These are phyloP conservation scores for Psophia crepitans DNA, from an alignment of 2,113 vertebrate species.

Conservation along the genomic window DNA sequence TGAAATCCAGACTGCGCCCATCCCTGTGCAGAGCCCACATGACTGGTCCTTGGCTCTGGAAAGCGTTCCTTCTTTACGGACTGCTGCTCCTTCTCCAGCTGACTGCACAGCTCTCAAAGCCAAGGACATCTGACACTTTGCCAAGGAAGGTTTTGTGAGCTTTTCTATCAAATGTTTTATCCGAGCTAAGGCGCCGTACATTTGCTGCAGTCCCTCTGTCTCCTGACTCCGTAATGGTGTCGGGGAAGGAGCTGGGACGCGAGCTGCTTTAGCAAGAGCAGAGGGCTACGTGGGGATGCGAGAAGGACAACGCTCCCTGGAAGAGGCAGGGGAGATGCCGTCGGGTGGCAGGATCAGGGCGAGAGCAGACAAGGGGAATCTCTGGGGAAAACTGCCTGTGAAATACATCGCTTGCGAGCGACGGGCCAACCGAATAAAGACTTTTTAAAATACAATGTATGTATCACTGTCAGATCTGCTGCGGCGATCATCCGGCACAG, in stretches of 20 bases:
- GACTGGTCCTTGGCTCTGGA: neutral
- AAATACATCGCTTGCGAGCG: neutral
- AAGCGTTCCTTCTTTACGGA: neutral
- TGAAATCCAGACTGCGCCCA: neutral
- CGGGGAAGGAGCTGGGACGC: accelerated
- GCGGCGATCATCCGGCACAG: neutral
- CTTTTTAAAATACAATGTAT: neutral
- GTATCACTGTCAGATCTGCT: neutral
- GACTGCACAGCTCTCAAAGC: neutral
- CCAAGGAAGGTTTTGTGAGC: neutral
- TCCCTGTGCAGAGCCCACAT: accelerated
- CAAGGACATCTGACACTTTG: neutral
- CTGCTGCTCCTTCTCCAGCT: neutral
- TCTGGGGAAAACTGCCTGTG: neutral
- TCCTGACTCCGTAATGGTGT: neutral
- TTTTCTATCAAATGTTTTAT: neutral
- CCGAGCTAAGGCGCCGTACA: accelerated
- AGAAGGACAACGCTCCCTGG: accelerated
- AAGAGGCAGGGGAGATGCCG: neutral
- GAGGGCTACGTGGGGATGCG: accelerated
- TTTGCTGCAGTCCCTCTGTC: neutral
- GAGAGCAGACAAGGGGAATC: neutral
- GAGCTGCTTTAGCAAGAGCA: neutral
- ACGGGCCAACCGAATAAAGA: neutral
- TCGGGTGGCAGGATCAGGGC: neutral